A percentile compares a stretch with the other conserved stretches of the same genome.
Evolutionary conservation across 2,113 vertebrate species (phyloP).

Genomic region (Spheniscus mendiculus): DNA sequence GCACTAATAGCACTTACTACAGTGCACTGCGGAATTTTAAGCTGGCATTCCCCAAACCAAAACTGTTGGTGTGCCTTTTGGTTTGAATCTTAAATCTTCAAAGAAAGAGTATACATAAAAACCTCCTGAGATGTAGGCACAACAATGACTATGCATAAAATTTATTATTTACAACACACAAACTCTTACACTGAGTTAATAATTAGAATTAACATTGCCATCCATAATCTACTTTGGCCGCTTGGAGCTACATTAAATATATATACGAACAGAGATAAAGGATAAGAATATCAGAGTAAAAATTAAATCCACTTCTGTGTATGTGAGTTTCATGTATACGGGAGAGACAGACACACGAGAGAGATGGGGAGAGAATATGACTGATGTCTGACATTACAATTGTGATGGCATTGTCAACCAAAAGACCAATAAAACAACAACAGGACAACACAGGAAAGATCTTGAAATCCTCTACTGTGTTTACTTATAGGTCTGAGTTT

Average conservation of each 20-base stretch:
- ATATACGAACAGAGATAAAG: background rate
- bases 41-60: background rate
- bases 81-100: background rate
- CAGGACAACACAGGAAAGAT: background rate
- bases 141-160: background rate
- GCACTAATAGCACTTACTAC: background rate
- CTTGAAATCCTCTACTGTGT: background rate
- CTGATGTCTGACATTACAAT: background rate
- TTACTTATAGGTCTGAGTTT: background rate
- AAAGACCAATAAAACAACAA: background rate
- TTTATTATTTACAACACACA: background rate
- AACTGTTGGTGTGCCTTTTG: background rate
- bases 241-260: background rate
- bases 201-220: background rate
- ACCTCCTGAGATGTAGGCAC: background rate
- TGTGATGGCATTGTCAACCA: background rate
- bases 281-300: background rate
- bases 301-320: background rate
- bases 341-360: background rate
- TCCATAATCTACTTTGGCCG: background rate
- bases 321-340: background rate
- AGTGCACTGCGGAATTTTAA: background rate
- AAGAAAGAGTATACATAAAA: background rate
- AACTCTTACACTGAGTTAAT: background rate
- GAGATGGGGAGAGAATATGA: background rate